phyloP scores from a whole-genome alignment of 2,113 vertebrate species.

The Machaerirhynchus nigripectus region DNA sequence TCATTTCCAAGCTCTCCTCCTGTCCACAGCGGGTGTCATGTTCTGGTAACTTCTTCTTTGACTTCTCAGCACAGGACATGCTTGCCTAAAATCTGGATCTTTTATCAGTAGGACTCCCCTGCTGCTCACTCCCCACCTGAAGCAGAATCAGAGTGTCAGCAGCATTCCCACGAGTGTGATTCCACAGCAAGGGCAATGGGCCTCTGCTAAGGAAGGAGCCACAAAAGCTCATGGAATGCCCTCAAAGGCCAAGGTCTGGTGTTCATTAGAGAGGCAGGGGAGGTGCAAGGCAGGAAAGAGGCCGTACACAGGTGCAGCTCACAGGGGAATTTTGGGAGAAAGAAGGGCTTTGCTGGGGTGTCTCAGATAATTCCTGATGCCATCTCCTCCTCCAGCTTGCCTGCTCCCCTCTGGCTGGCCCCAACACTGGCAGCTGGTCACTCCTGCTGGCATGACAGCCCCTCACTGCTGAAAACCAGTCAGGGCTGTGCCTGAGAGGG shows the following conservation, averaged over 20 bases:
- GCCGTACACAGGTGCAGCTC: not conserved
- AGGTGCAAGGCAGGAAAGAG: not conserved
- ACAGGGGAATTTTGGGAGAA: not conserved
- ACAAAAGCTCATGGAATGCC: not conserved
- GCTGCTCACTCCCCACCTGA: not conserved
- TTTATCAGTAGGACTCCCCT: not conserved
- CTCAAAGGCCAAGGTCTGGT: not conserved
- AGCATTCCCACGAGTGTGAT: not conserved
- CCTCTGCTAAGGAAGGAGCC: not conserved
- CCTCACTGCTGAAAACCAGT: rapidly evolving
- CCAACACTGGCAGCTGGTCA: not conserved
- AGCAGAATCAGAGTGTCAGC: not conserved
- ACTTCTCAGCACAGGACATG: not conserved
- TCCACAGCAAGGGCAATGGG: rapidly evolving
- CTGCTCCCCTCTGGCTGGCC: not conserved
- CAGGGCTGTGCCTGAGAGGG: not conserved
- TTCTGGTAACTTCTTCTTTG: not conserved
- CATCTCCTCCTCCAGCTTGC: not conserved
- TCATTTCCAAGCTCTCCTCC: not conserved
- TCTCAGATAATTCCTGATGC: not conserved
- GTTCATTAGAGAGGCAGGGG: not conserved
- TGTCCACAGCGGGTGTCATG: not conserved
- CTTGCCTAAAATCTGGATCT: not conserved
- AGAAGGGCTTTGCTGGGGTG: not conserved
- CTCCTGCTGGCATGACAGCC: rapidly evolving